phyloP scores from a whole-genome alignment of 2,888 invertebrate species.

The Spialia ferax region DNA sequence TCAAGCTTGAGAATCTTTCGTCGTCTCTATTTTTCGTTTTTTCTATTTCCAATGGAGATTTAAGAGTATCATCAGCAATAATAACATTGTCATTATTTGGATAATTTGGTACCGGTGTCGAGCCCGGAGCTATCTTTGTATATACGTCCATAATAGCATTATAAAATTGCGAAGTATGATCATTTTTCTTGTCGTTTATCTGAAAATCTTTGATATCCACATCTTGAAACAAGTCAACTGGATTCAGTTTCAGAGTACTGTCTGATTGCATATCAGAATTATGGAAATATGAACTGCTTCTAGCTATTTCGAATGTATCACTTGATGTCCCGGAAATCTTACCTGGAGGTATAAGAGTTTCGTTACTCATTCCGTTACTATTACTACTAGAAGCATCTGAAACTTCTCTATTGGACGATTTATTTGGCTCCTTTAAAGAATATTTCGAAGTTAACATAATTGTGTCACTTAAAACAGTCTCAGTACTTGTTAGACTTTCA shows the following conservation, averaged over 20 bases:
- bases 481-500: constrained; percentile 50
- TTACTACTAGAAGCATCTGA: constrained; percentile 42
- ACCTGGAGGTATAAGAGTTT: constrained; percentile 50
- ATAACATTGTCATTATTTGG: constrained; percentile 41
- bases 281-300: constrained; percentile 57
- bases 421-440: constrained; percentile 27
- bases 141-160: constrained; percentile 58
- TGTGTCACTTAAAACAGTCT: constrained; percentile 44
- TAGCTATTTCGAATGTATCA: constrained; percentile 53
- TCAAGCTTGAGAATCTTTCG: constrained; percentile 36
- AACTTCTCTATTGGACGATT: constrained; percentile 16
- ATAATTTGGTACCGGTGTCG: constrained; percentile 15
- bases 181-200: constrained; percentile 12
- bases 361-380: constrained; percentile 49
- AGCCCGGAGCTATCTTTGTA: constrained; percentile 41
- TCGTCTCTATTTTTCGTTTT: constrained; percentile 48
- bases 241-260: constrained; percentile 49
- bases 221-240: constrained; percentile 41
- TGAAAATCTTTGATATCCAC: constrained; percentile 32
- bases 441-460: constrained; percentile 35
- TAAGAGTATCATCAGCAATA: constrained; percentile 43
- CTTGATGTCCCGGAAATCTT: constrained; percentile 45
- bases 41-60: constrained; percentile 29
- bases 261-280: constrained; percentile 50
- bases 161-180: constrained; percentile 46